Base-by-base conservation (phyloP, 2,797 vertebrate species). In the Bucorvus abyssinicus region DNA sequence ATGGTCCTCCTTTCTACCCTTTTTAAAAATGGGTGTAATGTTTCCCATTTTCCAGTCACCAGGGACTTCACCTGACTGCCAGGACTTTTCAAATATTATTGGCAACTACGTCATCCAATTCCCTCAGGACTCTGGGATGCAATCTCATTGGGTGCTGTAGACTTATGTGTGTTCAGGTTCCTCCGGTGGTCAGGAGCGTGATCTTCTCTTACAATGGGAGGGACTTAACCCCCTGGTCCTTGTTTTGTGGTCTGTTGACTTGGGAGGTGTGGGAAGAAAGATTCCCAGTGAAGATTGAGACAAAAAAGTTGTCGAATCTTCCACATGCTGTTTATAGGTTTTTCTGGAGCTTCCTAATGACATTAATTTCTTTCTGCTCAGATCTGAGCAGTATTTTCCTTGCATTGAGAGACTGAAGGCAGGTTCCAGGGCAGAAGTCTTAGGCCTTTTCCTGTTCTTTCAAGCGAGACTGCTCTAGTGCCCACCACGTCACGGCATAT, bases 401-500 rank as follows among this genome's bases (percentile, higher is more conserved):
- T 71, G 11, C 38, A 44, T 17, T 73, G 50, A 79, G 38, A 69
- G 11, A 16, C 27, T 68, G 32, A 76, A 75, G 30, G 55, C 29
- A 57, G 34, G 29, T 30, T 16, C 38, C 15, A 45, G 20, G 18
- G 29, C 24, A 77, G 74, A 89, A 90, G 12, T 52, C 6, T 17
- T 40, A 36, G 34, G 17, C 12, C 27, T 80, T 60, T 68, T 50
- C 13, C 14, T 73, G 26, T 79, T 18, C 12, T 71, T 3, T 44
- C 4, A 1, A 1, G 19, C 4, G 8, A 40, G 7, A 5, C 10
- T 63, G 49, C 32, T 74, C 22, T 29, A 32, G 13, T 47, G n/a
- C 30, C 38, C 12, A 21, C 45, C 16, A 5, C 16, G 11, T 42
- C 16, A 21, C 14, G 56, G 14, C 0, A 0, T 42, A 8, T 49